Evolutionary conservation across 1,140 invertebrate species (phyloP), one percentile per base, ranked within the genome.

Genomic region (Hylaeus anthracinus): DNA sequence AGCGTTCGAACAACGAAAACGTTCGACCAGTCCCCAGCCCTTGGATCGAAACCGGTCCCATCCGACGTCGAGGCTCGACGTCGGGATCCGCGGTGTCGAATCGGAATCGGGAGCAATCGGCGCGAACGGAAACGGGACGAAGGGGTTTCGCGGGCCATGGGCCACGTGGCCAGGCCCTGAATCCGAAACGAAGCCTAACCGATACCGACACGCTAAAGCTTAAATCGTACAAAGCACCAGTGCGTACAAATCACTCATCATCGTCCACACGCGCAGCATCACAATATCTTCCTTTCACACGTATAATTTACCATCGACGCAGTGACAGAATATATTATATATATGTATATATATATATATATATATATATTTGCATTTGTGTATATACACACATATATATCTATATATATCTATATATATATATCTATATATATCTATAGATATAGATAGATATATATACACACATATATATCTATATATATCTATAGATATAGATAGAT

Each of bases 251-350:
- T 79, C 77, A 73, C 61, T 73, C 77, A 58, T 73, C 77, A 58
- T 72, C 61, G 51, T 60, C 63, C 72, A 73, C 77, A 79, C 64
- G 61, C 71, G 61, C 71, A 65, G 41, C 63, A 66, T 79, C 77
- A 79, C 70, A 79, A 78, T 69, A 37, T 65, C 63, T 65, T 67
- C 26, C 66, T 79, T 79, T 79, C 53, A 74, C 39, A 64, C 77
- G 77, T 79, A 56, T 75, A 81, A 63, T 76, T 56, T 82, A 60
- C 72, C 81, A 65, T 79, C 78, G 78, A 85, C 67, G 83, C 67
- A 74, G 78, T 84, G 67, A 85, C 79, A 81, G 78, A 80, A 85
- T 85, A 84, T 81, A 81, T 81, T 69, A 79, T 79, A 78, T 81
- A 63, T 72, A 14, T 65, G 53, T 78, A 51, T 37, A 60, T 58